Percentiles rank a stretch among this genome's conserved stretches.
phyloP scores from a whole-genome alignment of 2,797 vertebrate genomes.

The Rhinophrynus dorsalis region DNA sequence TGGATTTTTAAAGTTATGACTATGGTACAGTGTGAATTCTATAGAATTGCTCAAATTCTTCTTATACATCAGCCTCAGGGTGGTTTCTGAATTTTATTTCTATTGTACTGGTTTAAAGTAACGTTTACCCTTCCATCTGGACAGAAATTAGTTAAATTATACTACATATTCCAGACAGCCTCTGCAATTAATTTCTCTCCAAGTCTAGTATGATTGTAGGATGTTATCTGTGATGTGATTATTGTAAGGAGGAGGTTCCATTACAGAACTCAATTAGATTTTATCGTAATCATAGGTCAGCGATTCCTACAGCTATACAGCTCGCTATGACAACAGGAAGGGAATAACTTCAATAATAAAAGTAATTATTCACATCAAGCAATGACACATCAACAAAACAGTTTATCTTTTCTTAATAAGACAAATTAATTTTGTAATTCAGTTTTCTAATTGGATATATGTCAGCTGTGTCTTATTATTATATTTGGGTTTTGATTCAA shows the following conservation, averaged over 20 bases:
- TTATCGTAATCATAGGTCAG: conserved; percentile 7
- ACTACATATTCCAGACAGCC: neutral
- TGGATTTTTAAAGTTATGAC: too few species aligned
- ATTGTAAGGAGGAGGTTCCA: neutral
- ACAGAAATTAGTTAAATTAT: neutral
- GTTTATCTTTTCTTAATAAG: neutral
- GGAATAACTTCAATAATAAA: conserved; percentile 9
- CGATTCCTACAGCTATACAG: neutral
- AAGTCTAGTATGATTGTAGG: neutral
- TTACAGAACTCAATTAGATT: neutral
- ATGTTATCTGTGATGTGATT: neutral
- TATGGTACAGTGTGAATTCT: too few species aligned
- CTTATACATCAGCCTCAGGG: too few species aligned
- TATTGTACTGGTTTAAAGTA: neutral
- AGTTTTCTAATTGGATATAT: neutral
- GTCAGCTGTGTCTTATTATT: neutral
- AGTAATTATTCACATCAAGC: conserved; percentile 9
- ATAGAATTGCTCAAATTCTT: too few species aligned
- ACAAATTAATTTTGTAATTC: neutral
- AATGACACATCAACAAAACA: conserved; percentile 2
- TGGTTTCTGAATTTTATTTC: neutral
- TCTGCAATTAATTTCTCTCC: neutral
- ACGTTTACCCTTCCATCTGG: neutral
- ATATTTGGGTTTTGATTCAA: too few species aligned
- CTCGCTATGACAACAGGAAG: conserved; percentile 10